Percentiles rank a stretch among this genome's conserved stretches.
phyloP scores from a whole-genome alignment of 2,888 invertebrate species.

The Cordylochernes scorpioides region DNA sequence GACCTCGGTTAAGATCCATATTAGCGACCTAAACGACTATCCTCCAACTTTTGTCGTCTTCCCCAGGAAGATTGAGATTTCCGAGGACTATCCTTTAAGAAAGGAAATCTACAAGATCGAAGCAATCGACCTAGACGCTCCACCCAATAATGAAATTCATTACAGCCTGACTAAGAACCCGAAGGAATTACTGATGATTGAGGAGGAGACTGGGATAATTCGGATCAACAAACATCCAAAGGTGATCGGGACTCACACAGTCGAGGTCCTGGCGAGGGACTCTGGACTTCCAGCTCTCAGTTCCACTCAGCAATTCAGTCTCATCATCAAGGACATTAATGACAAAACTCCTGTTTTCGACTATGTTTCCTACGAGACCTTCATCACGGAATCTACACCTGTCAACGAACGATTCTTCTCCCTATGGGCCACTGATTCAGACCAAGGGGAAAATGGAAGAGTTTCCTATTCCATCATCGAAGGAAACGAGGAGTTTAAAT shows the following conservation, averaged over 20 bases:
- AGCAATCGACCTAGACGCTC: constrained; percentile 61
- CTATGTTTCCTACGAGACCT: constrained; percentile 70
- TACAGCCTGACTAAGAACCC: constrained; percentile 55
- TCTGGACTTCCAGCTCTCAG: constrained; percentile 40
- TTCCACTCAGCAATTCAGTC: constrained; percentile 38
- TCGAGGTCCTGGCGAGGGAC: constrained; percentile 30
- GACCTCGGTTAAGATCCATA: constrained; percentile 47
- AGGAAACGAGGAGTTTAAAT: constrained; percentile 57
- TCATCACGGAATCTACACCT: constrained; percentile 58
- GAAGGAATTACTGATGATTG: constrained; percentile 52
- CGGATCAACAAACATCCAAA: constrained; percentile 53
- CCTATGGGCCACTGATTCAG: constrained; percentile 61
- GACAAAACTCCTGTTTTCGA: constrained; percentile 85
- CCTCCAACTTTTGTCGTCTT: constrained; percentile 38
- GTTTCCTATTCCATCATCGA: constrained; percentile 55
- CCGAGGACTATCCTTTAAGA: constrained; percentile 73
- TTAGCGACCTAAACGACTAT: constrained; percentile 73
- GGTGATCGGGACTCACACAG: constrained; percentile 21
- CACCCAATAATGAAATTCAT: constrained; percentile 55
- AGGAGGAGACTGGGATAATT: constrained; percentile 60
- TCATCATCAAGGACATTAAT: constrained; percentile 61
- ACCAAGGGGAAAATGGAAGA: constrained; percentile 49
- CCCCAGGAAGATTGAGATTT: constrained; percentile 33
- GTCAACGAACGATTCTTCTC: constrained; percentile 75
- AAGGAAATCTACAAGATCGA: constrained; percentile 67